Evolutionary conservation across 37 sponge, comb jelly and placozoan genomes (phyloP).

Genomic region (Crambe crambe): DNA sequence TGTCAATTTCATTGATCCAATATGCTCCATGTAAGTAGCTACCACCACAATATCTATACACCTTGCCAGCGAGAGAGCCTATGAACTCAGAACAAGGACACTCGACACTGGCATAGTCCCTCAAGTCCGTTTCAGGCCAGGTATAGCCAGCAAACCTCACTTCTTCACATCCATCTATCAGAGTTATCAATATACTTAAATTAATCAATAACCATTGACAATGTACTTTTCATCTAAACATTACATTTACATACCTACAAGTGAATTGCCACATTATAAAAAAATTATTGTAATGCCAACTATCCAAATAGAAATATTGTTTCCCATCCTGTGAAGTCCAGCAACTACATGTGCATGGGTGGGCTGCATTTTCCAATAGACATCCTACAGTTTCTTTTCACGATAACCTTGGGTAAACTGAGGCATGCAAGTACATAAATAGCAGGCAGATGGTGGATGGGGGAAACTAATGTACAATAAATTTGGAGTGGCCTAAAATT

Average conservation of each 20-base stretch:
- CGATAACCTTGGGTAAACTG: no score
- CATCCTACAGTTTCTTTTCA: no score
- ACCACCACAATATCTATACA: slow-evolving; percentile 7
- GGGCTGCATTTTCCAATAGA: no score
- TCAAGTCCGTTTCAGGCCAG: slow-evolving; percentile 19
- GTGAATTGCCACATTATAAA: not conserved
- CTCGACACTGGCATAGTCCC: slow-evolving; percentile 7
- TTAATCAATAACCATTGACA: not conserved
- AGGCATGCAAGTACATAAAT: no score
- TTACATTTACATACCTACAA: not conserved
- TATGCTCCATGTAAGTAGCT: slow-evolving; percentile 10
- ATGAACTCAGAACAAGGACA: slow-evolving; percentile 30
- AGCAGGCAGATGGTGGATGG: no score
- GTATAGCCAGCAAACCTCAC: not conserved
- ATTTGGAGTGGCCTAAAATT: no score
- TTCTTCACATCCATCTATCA: slow-evolving; percentile 18
- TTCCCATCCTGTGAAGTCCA: not conserved
- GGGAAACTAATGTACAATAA: no score
- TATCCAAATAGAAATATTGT: not conserved
- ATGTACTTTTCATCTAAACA: no score
- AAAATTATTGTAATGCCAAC: no score
- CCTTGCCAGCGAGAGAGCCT: slow-evolving; percentile 8
- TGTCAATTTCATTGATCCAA: slow-evolving; percentile 4
- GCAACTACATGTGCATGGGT: no score
- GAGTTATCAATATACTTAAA: not conserved